A percentile compares a stretch with the other conserved stretches of the same genome.
Conservation (phyloP, 2,888 invertebrate genomes). For the Parasteatoda lunata region DNA sequence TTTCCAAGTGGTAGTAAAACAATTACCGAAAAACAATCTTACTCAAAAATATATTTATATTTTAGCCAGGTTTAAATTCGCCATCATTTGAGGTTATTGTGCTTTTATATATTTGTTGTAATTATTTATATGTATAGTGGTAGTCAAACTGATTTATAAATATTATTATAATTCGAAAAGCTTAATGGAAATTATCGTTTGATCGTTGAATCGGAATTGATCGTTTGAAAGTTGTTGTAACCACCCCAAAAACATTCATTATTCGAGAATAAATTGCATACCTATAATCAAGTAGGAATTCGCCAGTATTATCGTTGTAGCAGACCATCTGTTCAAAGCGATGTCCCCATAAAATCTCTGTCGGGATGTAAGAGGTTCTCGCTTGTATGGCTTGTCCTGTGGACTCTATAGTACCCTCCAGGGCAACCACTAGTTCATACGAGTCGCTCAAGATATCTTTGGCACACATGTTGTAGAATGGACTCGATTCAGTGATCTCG, state of each 20-base stretch:
- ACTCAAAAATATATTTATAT: no score
- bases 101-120: not conserved
- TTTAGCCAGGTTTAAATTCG: no score
- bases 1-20: no score
- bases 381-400: conserved; percentile 71
- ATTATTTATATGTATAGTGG: not conserved
- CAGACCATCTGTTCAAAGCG: conserved; percentile 85
- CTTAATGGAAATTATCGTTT: no score
- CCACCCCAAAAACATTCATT: no score
- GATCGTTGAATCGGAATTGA: no score
- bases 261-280: conserved; percentile 4
- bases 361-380: conserved; percentile 85
- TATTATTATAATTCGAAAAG: not conserved
- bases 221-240: no score
- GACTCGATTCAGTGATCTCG: conserved; percentile 92
- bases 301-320: conserved; percentile 82
- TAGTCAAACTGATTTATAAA: not conserved
- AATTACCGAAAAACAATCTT: no score
- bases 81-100: not conserved
- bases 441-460: conserved; percentile 91
- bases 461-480: conserved; percentile 92
- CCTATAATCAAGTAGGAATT: conserved; percentile 85
- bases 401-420: conserved; percentile 85
- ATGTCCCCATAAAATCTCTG: conserved; percentile 91
- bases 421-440: conserved; percentile 96